These are phyloP conservation scores for Lampropteryx suffumata DNA, from an alignment of 2,888 invertebrate genomes.

Conservation along the genomic window DNA sequence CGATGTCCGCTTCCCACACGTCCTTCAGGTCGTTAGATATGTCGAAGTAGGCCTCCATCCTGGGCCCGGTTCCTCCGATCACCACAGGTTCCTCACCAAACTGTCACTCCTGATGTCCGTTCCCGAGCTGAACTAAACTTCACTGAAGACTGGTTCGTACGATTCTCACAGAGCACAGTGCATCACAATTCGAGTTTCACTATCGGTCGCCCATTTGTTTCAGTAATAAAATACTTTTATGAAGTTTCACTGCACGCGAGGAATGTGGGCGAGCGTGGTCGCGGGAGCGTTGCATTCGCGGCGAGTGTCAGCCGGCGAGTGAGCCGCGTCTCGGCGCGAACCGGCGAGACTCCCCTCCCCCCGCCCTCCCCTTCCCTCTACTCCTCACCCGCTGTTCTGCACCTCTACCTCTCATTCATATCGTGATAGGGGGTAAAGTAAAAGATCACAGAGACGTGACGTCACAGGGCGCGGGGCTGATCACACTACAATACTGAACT, in stretches of 20 bases:
- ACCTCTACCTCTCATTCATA: slow-evolving; percentile 69
- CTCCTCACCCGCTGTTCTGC: slow-evolving; percentile 24
- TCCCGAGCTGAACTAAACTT: slow-evolving; percentile 51
- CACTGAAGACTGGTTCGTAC: slow-evolving; percentile 47
- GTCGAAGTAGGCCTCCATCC: slow-evolving; percentile 90
- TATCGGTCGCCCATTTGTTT: slow-evolving; percentile 74
- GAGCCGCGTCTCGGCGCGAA: slow-evolving; percentile 42
- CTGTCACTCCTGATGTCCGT: slow-evolving; percentile 67
- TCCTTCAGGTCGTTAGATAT: slow-evolving; percentile 89
- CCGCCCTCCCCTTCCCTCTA: slow-evolving; percentile 30
- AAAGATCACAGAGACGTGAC: slow-evolving; percentile 39
- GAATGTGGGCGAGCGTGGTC: slow-evolving; percentile 45
- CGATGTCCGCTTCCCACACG: slow-evolving; percentile 92
- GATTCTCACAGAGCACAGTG: slow-evolving; percentile 61
- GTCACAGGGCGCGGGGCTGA: slow-evolving; percentile 45
- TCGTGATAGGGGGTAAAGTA: slow-evolving; percentile 64
- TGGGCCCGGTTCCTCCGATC: slow-evolving; percentile 70
- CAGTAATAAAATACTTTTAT: slow-evolving; percentile 60
- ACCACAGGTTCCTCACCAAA: slow-evolving; percentile 55
- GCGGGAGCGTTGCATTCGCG: slow-evolving; percentile 47
- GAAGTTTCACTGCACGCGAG: slow-evolving; percentile 76
- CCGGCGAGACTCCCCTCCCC: slow-evolving; percentile 39
- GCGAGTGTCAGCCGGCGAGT: slow-evolving; percentile 69
- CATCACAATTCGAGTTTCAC: slow-evolving; percentile 75
- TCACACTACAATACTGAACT: slow-evolving; percentile 50